Evolutionary conservation across 2,797 vertebrate species (phyloP), one percentile per base, ranked within the genome.

Genomic region (Mustela erminea): DNA sequence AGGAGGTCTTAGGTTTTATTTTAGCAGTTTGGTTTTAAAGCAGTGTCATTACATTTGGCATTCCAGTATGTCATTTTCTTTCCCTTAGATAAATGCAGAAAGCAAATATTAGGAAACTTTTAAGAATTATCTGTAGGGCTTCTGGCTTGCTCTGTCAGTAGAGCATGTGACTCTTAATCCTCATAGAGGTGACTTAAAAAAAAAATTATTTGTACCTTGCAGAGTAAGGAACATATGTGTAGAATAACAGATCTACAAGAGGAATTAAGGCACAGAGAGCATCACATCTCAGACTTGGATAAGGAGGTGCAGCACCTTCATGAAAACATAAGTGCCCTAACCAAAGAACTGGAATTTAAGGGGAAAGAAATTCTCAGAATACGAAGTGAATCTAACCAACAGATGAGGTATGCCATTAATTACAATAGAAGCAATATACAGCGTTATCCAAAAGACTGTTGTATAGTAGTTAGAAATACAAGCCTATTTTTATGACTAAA

Each of bases 291-390:
- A 70, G 99, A 99, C 98, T 98, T 99, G 97, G 99, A 99, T 98
- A 99, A 99, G 93, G 99, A 99, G 98, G 99, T 99, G 96, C 99
- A 99, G 98, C 99, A 99, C 15, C 99, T 99, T 97, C 99, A 99
- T 95, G 99, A 99, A 98, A 99, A 99, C 96, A 99, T 99, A 98
- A 99, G 99, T 98, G 99, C 99, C 9, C 98, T 99, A 97, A 99
- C 99, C 2, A 99, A 99, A 97, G 99, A 99, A 98, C 98, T 99
- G 98, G 99, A 99, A 98, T 99, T 99, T 87, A 99, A 99, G 98
- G 99, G 99, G 96, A 99, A 99, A 96, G 99, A 99, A 98, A 99
- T 99, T 98, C 99, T 99, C 72, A 99, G 99, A 99, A 99, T 99
- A 98, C 99, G 99, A 97, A 99, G 99, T 72, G 99, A 99, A 98